Evolutionary conservation across 2,113 vertebrate genomes (phyloP).

Genomic region (Agapornis roseicollis): DNA sequence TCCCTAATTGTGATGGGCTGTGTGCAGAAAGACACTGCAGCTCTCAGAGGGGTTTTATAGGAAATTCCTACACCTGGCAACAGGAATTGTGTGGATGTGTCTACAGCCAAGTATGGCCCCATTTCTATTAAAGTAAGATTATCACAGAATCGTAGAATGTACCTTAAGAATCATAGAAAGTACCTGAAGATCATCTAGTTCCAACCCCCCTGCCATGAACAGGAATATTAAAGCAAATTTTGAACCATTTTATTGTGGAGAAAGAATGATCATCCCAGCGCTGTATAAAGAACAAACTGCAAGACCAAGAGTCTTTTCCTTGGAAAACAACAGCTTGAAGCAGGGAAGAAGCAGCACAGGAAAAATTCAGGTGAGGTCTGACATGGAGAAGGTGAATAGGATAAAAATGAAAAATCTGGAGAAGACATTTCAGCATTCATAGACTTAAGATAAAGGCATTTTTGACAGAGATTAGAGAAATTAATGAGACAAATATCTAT

Average conservation of each 20-base stretch:
- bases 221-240: neutral
- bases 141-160: neutral
- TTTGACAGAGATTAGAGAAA: neutral
- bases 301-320: neutral
- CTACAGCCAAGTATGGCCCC: neutral
- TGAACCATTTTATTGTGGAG: neutral
- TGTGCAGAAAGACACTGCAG: neutral
- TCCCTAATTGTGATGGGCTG: accelerated
- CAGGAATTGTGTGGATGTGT: neutral
- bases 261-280: neutral
- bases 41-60: accelerated
- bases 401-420: neutral
- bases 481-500: neutral
- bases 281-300: neutral
- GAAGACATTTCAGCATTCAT: neutral
- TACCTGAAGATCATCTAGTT: neutral
- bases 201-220: neutral
- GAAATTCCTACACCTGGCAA: neutral
- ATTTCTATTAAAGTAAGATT: neutral
- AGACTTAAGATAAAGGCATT: neutral
- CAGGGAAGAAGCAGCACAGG: neutral
- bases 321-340: neutral
- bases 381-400: neutral
- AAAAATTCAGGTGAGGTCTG: neutral
- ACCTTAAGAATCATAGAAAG: too few relatives aligned